Base-by-base conservation (phyloP, 2,797 vertebrate species). In the Pantherophis alleghaniensis region DNA sequence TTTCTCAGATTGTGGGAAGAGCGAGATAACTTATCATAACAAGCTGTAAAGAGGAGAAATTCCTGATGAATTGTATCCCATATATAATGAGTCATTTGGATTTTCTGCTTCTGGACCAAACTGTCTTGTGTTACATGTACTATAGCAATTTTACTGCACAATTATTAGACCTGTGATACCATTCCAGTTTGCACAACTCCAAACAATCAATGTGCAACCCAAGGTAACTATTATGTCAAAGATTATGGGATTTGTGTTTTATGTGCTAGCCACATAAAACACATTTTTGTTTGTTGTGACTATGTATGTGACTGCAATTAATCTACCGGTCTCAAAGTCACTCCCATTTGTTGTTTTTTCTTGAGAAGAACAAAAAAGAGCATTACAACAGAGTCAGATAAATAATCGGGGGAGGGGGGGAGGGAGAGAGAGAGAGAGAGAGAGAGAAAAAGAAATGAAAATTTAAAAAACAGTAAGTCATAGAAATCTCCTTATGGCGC, bases 141-240 rank as follows among this genome's bases (percentile, higher is more conserved):
- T 94, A 94, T 93, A 92, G 61, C 91, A 89, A 94, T 60, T 5
- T 42, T 0, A 89, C 61, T 92, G n/a, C 90, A 95, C 90, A 93
- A 55, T 53, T 14, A 93, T 83, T 94, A 91, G 66, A 87, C 92
- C 37, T 16, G 90, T 87, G 94, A 91, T 59, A 32, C 63, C 92
- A 1, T 87, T 94, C 91, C 7, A 20, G 37, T 9, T 86, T 91
- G n/a, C 69, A 51, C 59, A 94, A 91, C 59, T 69, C 20, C 37
- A 24, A 5, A 59, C 16, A 37, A 63, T 57, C 59, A 95, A 5
- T 92, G 93, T 92, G 9, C 42, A 94, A 61, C 93, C 42, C 66
- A 20, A 47, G 92, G 90, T 94, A 94, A 90, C 5, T 13, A 3
- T n/a, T n/a, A 83, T 1, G 0, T 28, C 12, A 63, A 7, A 63